A percentile compares a stretch with the other conserved stretches of the same genome.
Conservation (phyloP, 2,888 invertebrate species). For the Rhimphoctona megacephalus region DNA sequence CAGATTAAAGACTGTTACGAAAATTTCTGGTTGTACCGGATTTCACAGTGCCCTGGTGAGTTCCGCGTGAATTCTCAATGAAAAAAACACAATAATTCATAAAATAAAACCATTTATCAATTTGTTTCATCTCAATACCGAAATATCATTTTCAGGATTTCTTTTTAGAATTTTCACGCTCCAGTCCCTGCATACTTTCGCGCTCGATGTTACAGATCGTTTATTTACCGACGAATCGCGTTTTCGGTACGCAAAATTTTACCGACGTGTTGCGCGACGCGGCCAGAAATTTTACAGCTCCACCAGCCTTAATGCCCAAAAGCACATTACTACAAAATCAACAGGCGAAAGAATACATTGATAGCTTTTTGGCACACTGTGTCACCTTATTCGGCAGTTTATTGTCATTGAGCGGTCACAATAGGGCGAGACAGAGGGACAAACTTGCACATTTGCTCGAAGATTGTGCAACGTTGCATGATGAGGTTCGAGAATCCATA, state of each 20-base stretch:
- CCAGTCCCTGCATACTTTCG: constrained; percentile 95
- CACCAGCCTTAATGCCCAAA: constrained; percentile 93
- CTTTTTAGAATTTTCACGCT: constrained; percentile 96
- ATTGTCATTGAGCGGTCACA: constrained; percentile 96
- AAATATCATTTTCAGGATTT: constrained; percentile 89
- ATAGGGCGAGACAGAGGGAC: constrained; percentile 97
- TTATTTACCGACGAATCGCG: constrained; percentile 87
- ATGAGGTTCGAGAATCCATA: constrained; percentile 89
- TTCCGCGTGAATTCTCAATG: constrained; percentile 3
- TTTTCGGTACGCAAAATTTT: constrained; percentile 88
- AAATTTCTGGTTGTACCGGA: constrained; percentile 91
- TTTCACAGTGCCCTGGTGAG: constrained; percentile 93
- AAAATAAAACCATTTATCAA: background rate
- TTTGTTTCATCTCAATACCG: constrained; percentile 21
- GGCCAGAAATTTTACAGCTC: constrained; percentile 94
- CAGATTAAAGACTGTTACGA: constrained; percentile 92
- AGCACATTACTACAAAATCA: constrained; percentile 89
- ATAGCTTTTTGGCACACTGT: constrained; percentile 95
- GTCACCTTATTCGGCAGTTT: constrained; percentile 94
- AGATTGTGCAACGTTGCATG: constrained; percentile 96
- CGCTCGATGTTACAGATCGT: constrained; percentile 95
- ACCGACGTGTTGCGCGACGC: constrained; percentile 94
- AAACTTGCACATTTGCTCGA: constrained; percentile 95
- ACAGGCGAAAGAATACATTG: constrained; percentile 94
- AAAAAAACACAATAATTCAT: constrained; percentile 21